Base-by-base conservation (phyloP, 2,797 vertebrate species). In the Oophaga sylvatica region DNA sequence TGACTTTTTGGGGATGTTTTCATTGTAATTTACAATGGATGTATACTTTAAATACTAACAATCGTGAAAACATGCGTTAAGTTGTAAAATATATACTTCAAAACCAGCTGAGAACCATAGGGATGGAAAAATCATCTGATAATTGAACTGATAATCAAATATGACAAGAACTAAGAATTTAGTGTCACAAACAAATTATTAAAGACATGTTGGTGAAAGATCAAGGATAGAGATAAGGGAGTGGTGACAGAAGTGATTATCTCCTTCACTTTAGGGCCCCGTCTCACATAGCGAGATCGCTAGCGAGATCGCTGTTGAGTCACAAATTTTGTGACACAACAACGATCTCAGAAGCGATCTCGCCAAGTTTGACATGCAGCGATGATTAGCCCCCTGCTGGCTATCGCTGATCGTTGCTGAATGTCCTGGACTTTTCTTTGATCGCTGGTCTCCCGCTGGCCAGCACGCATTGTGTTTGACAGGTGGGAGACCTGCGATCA, bases 141-240 rank as follows among this genome's bases (percentile, higher is more conserved):
- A 71, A 75, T 22, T 11, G 29, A 22, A 22, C 57, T 20, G 26
- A 35, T 41, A 63, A 63, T 62, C 6, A 20, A 60, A 60, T 60
- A 80, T 63, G 59, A 63, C 31, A 63, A 62, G 57, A 63, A 80
- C 57, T 62, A 12, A 63, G 12, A 80, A 3, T 26, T 17, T 16
- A 31, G 9, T 80, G 56, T 35, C 77, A 80, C 77, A 35, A 80
- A 80, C 13, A 80, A 41, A 41, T 80, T 41, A 35, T 41, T 57
- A 41, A 26, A 41, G 31, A 80, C 57, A 80, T 22, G n/a, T n/a
- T 22, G 78, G 78, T 62, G 29, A 62, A 80, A 80, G 78, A 59
- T 22, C 71, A 75, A 62, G 29, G 35, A 80, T 7, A 29, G 13
- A 35, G 20, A 10, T 45, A 22, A 75, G 41, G 19, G 45, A 20